Evolutionary conservation across 2,113 vertebrate genomes (phyloP).

Genomic region (Podocnemis expansa): DNA sequence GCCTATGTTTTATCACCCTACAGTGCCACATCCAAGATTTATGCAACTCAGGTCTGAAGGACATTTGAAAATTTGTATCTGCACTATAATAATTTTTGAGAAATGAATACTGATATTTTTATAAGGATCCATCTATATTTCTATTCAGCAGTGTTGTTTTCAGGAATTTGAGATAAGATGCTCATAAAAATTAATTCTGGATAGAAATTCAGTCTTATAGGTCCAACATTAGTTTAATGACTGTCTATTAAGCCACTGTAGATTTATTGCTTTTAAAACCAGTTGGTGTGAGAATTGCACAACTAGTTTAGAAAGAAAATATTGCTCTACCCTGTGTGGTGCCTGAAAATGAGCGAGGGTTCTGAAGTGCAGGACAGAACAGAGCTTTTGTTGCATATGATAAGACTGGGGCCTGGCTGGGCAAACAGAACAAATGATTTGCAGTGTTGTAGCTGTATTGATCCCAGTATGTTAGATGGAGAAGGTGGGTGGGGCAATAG

Average conservation of each 20-base stretch:
- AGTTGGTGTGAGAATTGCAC: neutral
- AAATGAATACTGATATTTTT: neutral
- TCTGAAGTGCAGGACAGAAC: neutral
- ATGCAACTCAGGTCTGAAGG: neutral
- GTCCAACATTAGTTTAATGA: neutral
- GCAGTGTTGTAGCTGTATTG: too few relatives aligned
- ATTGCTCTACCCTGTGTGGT: neutral
- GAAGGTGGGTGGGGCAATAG: too few relatives aligned
- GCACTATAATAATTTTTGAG: neutral
- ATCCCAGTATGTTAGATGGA: too few relatives aligned
- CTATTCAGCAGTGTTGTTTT: neutral
- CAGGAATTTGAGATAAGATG: neutral
- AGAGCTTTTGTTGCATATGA: neutral
- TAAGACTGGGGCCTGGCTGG: too few relatives aligned
- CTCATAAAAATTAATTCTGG: neutral
- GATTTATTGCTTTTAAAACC: neutral
- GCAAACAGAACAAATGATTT: too few relatives aligned
- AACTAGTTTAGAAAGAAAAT: neutral
- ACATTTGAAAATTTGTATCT: neutral
- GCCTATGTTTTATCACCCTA: neutral
- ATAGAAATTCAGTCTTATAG: neutral
- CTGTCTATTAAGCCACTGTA: neutral
- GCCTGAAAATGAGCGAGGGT: rapidly evolving
- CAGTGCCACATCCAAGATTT: neutral
- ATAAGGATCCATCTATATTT: neutral